Conservation (phyloP, 2,113 vertebrate genomes). For the Engystomops pustulosus region DNA sequence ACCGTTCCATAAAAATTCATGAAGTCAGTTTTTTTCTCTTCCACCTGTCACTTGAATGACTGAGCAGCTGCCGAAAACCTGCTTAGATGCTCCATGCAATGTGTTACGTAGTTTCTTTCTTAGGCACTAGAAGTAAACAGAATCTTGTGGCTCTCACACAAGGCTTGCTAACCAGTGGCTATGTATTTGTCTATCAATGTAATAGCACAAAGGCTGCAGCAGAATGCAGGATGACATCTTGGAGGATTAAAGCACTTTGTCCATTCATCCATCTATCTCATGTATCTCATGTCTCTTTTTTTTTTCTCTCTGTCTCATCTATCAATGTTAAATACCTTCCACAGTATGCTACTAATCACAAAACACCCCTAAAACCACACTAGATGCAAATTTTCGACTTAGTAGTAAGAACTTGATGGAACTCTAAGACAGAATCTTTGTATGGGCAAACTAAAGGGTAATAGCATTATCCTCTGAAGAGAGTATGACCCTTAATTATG, state of each 20-base stretch:
- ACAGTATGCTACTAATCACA: no score
- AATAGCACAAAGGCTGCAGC: no score
- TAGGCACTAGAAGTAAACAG: neutral
- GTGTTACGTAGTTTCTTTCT: neutral
- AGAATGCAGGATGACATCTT: no score
- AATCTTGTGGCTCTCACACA: neutral
- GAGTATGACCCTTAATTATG: no score
- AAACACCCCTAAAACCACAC: no score
- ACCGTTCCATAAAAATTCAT: neutral
- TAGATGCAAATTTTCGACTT: no score
- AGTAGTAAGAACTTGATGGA: no score
- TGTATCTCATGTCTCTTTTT: no score
- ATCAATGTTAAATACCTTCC: no score
- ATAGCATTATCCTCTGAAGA: conserved; percentile 28
- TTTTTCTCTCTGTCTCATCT: no score
- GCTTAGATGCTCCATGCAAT: neutral
- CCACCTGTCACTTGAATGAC: conserved; percentile 5
- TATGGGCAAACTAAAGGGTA: conserved; percentile 2
- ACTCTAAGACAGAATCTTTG: conserved; percentile 16
- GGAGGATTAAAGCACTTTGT: no score
- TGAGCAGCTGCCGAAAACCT: neutral
- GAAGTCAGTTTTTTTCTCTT: neutral
- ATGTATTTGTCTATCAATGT: neutral
- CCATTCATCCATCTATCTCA: neutral
- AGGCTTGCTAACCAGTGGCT: neutral